Conservation (phyloP, 2,113 vertebrate genomes). For the Syngnathus floridae region DNA sequence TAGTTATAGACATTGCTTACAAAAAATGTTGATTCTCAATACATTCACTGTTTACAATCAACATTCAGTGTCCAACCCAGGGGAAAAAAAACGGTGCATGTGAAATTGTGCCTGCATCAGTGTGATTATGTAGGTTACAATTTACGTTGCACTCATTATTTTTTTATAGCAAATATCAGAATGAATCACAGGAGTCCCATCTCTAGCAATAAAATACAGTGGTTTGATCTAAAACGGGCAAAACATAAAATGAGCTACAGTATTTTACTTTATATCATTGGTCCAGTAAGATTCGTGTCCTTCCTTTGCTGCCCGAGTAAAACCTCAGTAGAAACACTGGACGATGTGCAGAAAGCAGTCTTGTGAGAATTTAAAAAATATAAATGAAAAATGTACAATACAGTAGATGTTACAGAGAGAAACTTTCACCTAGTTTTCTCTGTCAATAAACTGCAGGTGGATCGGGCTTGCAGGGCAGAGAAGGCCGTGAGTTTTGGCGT, state of each 20-base stretch:
- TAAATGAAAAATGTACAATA: conserved; percentile 10
- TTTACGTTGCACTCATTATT: conserved; percentile 2
- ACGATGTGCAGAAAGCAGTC: conserved; percentile 22
- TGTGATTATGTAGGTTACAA: conserved; percentile 4
- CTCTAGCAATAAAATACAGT: conserved; percentile 8
- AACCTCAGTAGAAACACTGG: conserved; percentile 30
- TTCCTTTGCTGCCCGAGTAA: conserved; percentile 38
- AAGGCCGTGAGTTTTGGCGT: conserved; percentile 83
- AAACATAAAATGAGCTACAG: conserved; percentile 7
- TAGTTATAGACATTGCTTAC: background rate
- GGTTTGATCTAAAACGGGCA: conserved; percentile 6
- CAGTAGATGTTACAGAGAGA: background rate
- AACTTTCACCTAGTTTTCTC: conserved; percentile 30
- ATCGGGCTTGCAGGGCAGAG: conserved; percentile 76
- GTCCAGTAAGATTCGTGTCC: conserved; percentile 12
- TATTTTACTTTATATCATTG: conserved; percentile 16
- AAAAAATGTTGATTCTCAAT: conserved; percentile 12
- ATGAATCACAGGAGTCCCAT: conserved; percentile 9
- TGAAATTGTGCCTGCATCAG: conserved; percentile 4
- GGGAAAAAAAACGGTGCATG: conserved; percentile 2
- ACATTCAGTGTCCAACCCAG: conserved; percentile 13
- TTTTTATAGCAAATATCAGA: conserved; percentile 12
- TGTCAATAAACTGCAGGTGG: conserved; percentile 76
- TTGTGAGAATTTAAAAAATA: background rate
- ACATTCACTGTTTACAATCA: conserved; percentile 36